Base-by-base conservation (phyloP, 2,888 invertebrate species). In the Glaucopsyche alexis region DNA sequence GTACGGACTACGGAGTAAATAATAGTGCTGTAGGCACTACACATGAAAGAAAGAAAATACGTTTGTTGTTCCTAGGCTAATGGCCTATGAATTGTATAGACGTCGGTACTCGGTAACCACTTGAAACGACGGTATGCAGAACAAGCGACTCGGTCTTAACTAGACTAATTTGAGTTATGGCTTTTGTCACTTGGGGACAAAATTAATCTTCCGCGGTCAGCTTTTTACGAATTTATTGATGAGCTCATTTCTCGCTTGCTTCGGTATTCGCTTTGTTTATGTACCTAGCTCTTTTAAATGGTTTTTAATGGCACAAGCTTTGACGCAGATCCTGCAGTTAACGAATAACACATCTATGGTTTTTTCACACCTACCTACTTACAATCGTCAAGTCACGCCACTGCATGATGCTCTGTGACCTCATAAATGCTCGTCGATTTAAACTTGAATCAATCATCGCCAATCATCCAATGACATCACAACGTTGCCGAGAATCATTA, bases 81-180 rank as follows among this genome's bases (percentile, higher is more conserved):
- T 38, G 60, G 29, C 60, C 60, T 38, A 60, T 4, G 14, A 29
- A 7, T 11, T 55, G 55, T 19, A 29, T 14, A 47, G 47, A 47
- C 13, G 60, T 60, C 60, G 13, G 55, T 19, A 8, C 9, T 16
- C 19, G 16, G 19, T 60, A 19, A 8, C 16, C 16, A 52, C 19
- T 19, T 14, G 13, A 29, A 29, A 14, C 45, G 69, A 49, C 14
- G 49, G 19, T 49, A 19, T 47, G 45, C 38, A 69, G 69, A 19
- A 65, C 38, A 65, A 76, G 73, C 52, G 77, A 78, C 79, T 45
- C 72, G 75, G 73, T 49, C 72, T 65, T 75, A 78, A 79, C 78
- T 77, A 77, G 73, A 75, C 71, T 76, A 79, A 79, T 79, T 79
- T 76, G 75, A 75, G 67, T 73, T 76, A 75, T 55, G 72, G 75